Evolutionary conservation across 2,797 vertebrate genomes (phyloP).

Genomic region (Acestrorhynchus altus): DNA sequence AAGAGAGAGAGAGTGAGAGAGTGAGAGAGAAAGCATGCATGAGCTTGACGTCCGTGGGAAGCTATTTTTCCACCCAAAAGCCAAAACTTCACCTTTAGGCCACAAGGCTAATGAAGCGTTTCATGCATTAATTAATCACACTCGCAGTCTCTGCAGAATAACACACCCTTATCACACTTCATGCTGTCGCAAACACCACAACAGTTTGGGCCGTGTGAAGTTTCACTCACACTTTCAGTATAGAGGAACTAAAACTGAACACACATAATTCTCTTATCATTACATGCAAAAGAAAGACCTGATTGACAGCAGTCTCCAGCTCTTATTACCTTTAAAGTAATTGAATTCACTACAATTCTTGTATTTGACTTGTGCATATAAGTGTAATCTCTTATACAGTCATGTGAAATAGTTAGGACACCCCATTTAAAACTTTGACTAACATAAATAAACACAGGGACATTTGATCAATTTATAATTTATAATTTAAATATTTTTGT

Average conservation of each 20-base stretch:
- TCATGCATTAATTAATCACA: slow-evolving; percentile 39
- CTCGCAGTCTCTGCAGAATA: slow-evolving; percentile 15
- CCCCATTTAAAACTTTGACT: too few species aligned
- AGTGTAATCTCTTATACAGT: too few species aligned
- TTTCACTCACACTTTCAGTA: background rate
- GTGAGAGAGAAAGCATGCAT: background rate
- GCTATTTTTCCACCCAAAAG: slow-evolving; percentile 25
- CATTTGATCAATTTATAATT: too few species aligned
- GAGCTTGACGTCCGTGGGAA: background rate
- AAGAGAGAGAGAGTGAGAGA: background rate
- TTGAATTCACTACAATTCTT: too few species aligned
- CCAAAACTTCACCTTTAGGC: slow-evolving; percentile 43
- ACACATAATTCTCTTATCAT: background rate
- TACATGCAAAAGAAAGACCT: background rate
- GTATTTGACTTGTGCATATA: too few species aligned
- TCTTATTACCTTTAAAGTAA: too few species aligned
- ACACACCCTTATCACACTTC: background rate
- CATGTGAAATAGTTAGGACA: too few species aligned
- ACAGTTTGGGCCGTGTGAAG: slow-evolving; percentile 6
- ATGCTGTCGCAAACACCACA: background rate
- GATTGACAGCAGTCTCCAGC: background rate
- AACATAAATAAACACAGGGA: too few species aligned
- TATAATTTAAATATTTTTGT: too few species aligned
- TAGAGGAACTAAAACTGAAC: background rate
- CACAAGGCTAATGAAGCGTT: slow-evolving; percentile 39